phyloP scores from a whole-genome alignment of 2,797 vertebrate species.

The Urocyon cinereoargenteus region DNA sequence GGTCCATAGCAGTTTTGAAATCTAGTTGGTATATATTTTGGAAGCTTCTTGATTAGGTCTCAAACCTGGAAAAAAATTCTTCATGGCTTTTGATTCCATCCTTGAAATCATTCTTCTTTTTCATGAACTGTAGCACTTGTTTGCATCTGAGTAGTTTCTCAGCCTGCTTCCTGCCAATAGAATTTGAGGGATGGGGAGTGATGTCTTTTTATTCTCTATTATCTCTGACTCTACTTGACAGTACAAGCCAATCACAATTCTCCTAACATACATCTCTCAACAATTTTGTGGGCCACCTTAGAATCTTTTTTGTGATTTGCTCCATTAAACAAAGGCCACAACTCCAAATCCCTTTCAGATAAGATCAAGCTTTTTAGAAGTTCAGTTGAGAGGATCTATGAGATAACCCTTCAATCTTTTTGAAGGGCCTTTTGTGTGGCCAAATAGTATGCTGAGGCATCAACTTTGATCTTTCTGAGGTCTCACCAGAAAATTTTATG shows the following conservation, averaged over 20 bases:
- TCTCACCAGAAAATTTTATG: not conserved
- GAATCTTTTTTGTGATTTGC: not conserved
- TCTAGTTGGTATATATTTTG: not conserved
- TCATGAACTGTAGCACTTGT: not conserved
- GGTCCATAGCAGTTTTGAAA: conserved; percentile 27
- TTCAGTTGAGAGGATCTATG: not conserved
- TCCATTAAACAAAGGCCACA: not conserved
- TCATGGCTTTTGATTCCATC: not conserved
- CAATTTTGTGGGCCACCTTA: not conserved
- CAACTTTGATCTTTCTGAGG: not conserved
- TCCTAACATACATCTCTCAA: not conserved
- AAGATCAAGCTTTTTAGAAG: not conserved
- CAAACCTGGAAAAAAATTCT: not conserved
- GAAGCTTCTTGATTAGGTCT: not conserved
- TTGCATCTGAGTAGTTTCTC: not conserved
- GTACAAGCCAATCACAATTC: not conserved
- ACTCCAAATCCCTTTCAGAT: not conserved
- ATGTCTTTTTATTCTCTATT: not conserved
- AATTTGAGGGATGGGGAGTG: not conserved
- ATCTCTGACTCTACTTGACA: not conserved
- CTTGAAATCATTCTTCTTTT: not conserved
- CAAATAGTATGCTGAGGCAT: not conserved
- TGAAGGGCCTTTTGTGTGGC: not conserved
- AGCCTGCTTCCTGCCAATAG: not conserved
- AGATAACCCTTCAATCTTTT: not conserved